phyloP scores from a whole-genome alignment of 2,113 vertebrate genomes.

The Ondatra zibethicus region DNA sequence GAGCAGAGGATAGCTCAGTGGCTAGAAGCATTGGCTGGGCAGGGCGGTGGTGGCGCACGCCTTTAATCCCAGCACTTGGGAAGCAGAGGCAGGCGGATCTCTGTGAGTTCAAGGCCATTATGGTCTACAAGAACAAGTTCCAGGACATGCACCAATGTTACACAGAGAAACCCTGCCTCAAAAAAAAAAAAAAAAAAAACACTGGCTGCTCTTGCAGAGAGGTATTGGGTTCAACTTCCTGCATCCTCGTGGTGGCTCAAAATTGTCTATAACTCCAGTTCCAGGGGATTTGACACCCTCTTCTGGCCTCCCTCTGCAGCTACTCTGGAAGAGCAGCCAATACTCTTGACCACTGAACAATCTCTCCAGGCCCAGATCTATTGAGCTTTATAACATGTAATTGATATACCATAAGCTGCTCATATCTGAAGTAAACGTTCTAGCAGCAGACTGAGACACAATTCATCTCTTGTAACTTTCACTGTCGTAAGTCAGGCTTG shows the following conservation, averaged over 20 bases:
- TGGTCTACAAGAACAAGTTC: no score
- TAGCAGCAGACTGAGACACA: background rate
- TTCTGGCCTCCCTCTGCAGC: background rate
- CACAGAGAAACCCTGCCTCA: no score
- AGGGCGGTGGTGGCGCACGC: no score
- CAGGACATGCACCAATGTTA: no score
- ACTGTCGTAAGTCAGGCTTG: background rate
- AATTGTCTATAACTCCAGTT: background rate
- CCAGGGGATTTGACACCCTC: background rate
- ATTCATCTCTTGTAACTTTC: no score
- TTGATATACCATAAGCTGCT: background rate
- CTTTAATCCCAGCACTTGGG: no score
- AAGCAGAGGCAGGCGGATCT: no score
- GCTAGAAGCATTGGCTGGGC: background rate
- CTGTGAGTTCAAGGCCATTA: no score
- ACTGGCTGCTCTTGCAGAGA: background rate
- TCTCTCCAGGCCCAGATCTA: background rate
- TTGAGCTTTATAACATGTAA: background rate
- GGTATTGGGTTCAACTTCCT: background rate
- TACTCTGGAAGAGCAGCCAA: background rate
- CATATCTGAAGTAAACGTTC: background rate
- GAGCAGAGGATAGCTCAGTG: background rate
- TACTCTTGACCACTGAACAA: background rate
- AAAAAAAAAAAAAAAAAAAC: no score
- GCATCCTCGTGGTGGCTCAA: background rate